Evolutionary conservation across 2,888 invertebrate genomes (phyloP).

Genomic region (Spilarctia lutea): DNA sequence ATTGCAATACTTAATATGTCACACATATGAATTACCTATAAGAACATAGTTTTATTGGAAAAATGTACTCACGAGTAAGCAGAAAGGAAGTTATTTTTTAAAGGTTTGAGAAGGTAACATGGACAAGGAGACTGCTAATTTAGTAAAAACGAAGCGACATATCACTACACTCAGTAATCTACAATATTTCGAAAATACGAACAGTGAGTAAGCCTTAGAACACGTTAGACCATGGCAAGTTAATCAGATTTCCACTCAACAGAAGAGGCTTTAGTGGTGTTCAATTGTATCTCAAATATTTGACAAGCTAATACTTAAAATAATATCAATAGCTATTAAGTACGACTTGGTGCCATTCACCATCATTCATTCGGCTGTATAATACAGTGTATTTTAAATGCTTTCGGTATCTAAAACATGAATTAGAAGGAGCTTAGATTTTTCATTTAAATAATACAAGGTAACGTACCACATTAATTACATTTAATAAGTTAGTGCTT

Average conservation of each 20-base stretch:
- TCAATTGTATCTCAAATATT: slow-evolving; percentile 55
- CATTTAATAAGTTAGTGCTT: no score
- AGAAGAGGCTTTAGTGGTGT: slow-evolving; percentile 52
- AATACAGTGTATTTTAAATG: background rate
- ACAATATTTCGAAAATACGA: background rate
- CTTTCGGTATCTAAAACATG: background rate
- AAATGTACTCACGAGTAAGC: no score
- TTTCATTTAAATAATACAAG: background rate
- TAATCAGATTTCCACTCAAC: slow-evolving; percentile 59
- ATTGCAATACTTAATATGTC: background rate
- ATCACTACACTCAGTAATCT: no score
- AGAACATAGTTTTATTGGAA: no score
- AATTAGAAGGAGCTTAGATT: background rate
- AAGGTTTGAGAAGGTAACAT: background rate
- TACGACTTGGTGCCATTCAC: slow-evolving; percentile 4
- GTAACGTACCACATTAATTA: no score
- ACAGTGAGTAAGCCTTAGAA: slow-evolving; percentile 2
- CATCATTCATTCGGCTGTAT: background rate
- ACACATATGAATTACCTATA: background rate
- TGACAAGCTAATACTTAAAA: slow-evolving; percentile 54
- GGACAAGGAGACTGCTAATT: background rate
- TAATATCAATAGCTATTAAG: slow-evolving; percentile 48
- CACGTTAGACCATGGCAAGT: slow-evolving; percentile 43
- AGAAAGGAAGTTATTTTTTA: background rate
- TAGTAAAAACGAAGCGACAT: no score